Evolutionary conservation across 2,113 vertebrate species (phyloP), one percentile per base, ranked within the genome.

Genomic region (Macquaria ambigua): DNA sequence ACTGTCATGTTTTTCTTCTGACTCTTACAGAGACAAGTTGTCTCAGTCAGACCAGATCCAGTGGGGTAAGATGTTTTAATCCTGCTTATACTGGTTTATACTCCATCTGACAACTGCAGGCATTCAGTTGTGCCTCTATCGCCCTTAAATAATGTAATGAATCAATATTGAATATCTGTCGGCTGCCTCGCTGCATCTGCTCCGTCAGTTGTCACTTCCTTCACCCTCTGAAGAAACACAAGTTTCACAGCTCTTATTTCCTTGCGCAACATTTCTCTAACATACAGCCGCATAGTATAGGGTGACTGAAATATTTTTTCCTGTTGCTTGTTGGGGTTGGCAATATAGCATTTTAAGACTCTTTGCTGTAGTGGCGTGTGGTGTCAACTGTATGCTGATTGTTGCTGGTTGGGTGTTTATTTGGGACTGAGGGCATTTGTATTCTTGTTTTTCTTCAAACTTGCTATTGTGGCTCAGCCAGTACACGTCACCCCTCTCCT

Each of bases 121-220:
- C 75, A 1, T 79, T 87, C 86, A 76, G 58, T 89, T 79, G 82
- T 28, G 48, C 83, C 76, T 85, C 66, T 43, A 25, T 82, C 20
- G 75, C 70, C 41, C 53, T 69, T 55, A 48, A 85, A 89, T 88
- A 92, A 92, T 91, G 87, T 28, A 70, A 77, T 89, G 62, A 93
- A 90, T 94, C 89, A 90, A 87, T 92, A 93, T 89, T 91, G 90
- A 90, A 55, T 89, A 89, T 93, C 87, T 87, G 86, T 87, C 75
- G 66, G 76, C 88, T 62, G 88, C 80, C 76, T 86, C 56, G 4
- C 90, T 83, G 71, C 87, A 89, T 93, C 86, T 94, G 90, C 85
- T 80, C 88, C 14, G 89, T 92, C 91, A 93, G 92, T 93, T 94
- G 91, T 89, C 87, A 89, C 90, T 90, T 92, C 91, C 91, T 87